Evolutionary conservation across 92 coral and sea anemone species (phyloP), one percentile per base, ranked within the genome.

Genomic region (Parazoanthus darwini): DNA sequence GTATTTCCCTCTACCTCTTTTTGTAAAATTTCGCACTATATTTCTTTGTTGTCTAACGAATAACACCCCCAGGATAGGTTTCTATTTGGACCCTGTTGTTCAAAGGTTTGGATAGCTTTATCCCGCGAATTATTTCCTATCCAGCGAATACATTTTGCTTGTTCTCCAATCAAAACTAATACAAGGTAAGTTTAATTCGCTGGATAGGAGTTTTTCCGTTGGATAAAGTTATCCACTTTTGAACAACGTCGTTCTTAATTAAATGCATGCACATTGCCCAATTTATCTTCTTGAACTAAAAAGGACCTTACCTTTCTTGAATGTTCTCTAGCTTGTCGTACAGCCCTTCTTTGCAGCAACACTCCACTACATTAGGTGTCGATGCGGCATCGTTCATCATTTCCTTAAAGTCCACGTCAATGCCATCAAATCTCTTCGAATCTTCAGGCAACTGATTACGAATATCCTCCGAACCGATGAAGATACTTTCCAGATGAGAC

Each of bases 401-500:
- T 86, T 95, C 98, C 97, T 97, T 97, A 29, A 97, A 97, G 89
- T 97, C 99, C 5, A 93, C 91, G 79, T 95, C 98, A 59, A 97
- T 94, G 76, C 99, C 99, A 88, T 97, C 99, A 87, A 97, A 97
- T 81, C 99, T 90, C 81, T 97, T 95, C 77, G 98, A 97, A 80
- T 97, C 99, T 88, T 97, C 99, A 1, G 99, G 99, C 86, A 97
- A 59, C 89, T 97, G 99, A 70, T 91, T 95, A 54, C 99, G 95
- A 80, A 97, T 97, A 88, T 97, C 99, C 78, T 97, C 99, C 35
- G 99, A 97, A 20, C 99, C 99, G 66, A 97, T 97, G 82, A 97
- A 97, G 89, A 97, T 97, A 63, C 99, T 97, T 88, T 97, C 99
- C 89, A 97, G 89, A 71, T 97, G 99, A 75, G 99, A 97, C 99